Percentiles rank a stretch among this genome's conserved stretches.
These are phyloP conservation scores for Todiramphus saurophagus DNA, from an alignment of 2,113 vertebrate genomes.

Conservation along the genomic window DNA sequence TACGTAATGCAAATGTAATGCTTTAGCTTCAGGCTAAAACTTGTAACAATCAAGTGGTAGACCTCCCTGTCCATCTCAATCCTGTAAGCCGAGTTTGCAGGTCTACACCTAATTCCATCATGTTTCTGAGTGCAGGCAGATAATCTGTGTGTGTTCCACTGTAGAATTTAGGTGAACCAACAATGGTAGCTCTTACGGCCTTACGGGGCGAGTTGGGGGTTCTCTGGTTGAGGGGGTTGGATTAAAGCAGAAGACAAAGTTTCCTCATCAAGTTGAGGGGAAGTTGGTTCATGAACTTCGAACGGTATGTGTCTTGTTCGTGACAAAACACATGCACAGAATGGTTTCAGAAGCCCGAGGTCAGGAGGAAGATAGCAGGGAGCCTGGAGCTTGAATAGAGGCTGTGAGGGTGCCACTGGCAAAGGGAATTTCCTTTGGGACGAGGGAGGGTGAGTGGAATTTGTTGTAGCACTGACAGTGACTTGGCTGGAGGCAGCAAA, in stretches of 20 bases:
- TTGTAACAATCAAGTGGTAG: slow-evolving; percentile 31
- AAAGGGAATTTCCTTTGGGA: not conserved
- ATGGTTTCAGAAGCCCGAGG: not conserved
- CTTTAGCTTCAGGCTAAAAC: slow-evolving; percentile 47
- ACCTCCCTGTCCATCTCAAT: slow-evolving; percentile 17
- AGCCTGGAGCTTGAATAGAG: not conserved
- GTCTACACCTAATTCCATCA: not conserved
- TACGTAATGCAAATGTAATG: slow-evolving; percentile 54
- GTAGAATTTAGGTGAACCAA: not conserved
- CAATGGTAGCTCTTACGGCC: not conserved
- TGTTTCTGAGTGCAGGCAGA: not conserved
- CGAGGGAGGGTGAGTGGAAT: not conserved
- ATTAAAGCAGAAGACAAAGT: not conserved
- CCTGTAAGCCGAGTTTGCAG: not conserved
- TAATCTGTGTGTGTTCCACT: not conserved
- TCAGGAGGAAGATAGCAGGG: not conserved
- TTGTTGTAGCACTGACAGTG: not conserved
- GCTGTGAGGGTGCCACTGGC: too few relatives aligned
- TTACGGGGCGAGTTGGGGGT: not conserved
- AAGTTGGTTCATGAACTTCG: not conserved
- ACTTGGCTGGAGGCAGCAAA: not conserved
- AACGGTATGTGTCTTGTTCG: not conserved
- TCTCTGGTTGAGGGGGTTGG: too few relatives aligned
- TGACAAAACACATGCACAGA: accelerated
- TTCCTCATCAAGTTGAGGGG: not conserved